Evolutionary conservation across 2,797 vertebrate genomes (phyloP).

Genomic region (Lagocephalus sceleratus): DNA sequence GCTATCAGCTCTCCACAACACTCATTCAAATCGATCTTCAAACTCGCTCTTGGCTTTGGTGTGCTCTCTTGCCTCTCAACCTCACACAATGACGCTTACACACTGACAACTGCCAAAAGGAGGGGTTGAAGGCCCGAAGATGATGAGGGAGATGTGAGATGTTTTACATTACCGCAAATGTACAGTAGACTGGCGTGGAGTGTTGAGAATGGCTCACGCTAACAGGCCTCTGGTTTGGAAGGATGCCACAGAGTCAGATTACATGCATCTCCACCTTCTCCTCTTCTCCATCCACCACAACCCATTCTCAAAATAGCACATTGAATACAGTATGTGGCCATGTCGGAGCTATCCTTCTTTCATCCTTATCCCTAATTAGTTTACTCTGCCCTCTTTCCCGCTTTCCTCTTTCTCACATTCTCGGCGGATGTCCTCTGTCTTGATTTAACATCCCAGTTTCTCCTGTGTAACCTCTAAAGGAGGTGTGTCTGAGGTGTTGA

Average conservation of each 20-base stretch:
- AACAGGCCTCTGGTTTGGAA: conserved; percentile 70
- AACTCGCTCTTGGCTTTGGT: conserved; percentile 76
- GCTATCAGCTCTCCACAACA: conserved; percentile 78
- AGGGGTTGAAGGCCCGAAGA: conserved; percentile 22
- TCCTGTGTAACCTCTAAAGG: conserved; percentile 67
- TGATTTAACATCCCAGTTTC: conserved; percentile 45
- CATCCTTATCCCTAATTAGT: conserved; percentile 20
- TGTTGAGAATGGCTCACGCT: conserved; percentile 66
- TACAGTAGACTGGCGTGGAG: conserved; percentile 60
- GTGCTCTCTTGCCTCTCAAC: conserved; percentile 47
- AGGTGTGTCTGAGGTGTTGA: conserved; percentile 73
- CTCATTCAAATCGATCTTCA: conserved; percentile 78
- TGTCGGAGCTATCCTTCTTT: conserved; percentile 40
- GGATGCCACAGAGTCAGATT: conserved; percentile 68
- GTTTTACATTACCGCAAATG: conserved; percentile 80
- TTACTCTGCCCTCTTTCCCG: conserved; percentile 13
- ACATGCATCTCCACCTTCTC: conserved; percentile 48
- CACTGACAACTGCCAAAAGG: conserved; percentile 50
- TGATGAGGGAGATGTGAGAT: conserved; percentile 53
- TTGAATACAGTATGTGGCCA: conserved; percentile 46
- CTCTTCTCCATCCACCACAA: conserved; percentile 30
- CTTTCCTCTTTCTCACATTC: conserved; percentile 35
- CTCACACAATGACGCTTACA: conserved; percentile 23
- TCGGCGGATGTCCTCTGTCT: conserved; percentile 31
- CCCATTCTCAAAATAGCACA: conserved; percentile 60